These are phyloP conservation scores for Notarius lentiginosus DNA, from an alignment of 2,113 vertebrate genomes.

Conservation along the genomic window DNA sequence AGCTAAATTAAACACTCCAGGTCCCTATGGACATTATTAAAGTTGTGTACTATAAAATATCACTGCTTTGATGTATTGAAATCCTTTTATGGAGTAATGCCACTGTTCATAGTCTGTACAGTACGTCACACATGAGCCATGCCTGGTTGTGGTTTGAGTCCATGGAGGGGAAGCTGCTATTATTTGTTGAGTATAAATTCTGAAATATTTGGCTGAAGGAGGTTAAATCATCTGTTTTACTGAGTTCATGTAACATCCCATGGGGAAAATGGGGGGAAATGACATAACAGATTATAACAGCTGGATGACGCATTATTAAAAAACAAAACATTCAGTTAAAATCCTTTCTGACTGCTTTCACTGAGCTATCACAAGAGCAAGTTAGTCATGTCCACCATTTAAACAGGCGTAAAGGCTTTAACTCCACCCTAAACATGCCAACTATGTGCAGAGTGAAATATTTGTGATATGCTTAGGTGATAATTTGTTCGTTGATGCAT, in stretches of 20 bases:
- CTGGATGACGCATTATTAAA: neutral
- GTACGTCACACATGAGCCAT: neutral
- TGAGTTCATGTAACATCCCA: slow-evolving; percentile 9
- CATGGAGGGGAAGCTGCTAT: neutral
- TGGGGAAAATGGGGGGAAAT: slow-evolving; percentile 3
- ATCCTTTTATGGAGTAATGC: neutral
- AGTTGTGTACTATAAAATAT: neutral
- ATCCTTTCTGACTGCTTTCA: neutral
- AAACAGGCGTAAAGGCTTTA: neutral
- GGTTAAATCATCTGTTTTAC: slow-evolving; percentile 16
- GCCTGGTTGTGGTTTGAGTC: slow-evolving; percentile 2
- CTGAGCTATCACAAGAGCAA: neutral
- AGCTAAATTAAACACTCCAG: neutral
- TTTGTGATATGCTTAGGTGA: neutral
- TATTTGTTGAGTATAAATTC: slow-evolving; percentile 17
- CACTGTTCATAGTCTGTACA: neutral
- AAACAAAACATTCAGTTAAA: neutral
- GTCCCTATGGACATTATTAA: slow-evolving; percentile 16
- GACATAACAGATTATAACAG: slow-evolving; percentile 22
- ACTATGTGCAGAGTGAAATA: neutral
- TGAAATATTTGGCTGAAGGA: slow-evolving; percentile 32
- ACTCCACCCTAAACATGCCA: neutral
- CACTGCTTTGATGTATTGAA: slow-evolving; percentile 22
- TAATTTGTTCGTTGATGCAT: neutral
- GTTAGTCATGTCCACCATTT: neutral